Base-by-base conservation (phyloP, 1,140 invertebrate genomes). In the Dufourea novaeangliae region DNA sequence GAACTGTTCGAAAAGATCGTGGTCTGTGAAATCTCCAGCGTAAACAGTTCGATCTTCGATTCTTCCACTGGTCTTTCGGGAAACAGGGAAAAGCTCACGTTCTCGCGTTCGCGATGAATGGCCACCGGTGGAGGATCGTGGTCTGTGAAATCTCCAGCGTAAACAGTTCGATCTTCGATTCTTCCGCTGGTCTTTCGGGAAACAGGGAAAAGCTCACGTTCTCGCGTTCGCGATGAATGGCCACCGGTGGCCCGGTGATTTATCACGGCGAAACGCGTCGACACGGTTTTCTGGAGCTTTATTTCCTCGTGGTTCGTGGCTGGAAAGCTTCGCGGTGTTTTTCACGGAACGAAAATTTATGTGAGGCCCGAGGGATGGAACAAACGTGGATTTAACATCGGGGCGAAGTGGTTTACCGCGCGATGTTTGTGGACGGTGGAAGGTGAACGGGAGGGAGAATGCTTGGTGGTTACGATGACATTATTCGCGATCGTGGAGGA, bases 141-240 rank as follows among this genome's bases (percentile, higher is more conserved):
- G n/a, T n/a, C n/a, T n/a, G n/a, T n/a, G n/a, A n/a, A n/a, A n/a
- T n/a, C n/a, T n/a, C n/a, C n/a, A n/a, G n/a, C n/a, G n/a, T n/a
- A n/a, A n/a, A n/a, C n/a, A n/a, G n/a, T n/a, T n/a, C n/a, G n/a
- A n/a, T n/a, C n/a, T n/a, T n/a, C n/a, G n/a, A n/a, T n/a, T n/a
- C n/a, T n/a, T n/a, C n/a, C n/a, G n/a, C n/a, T n/a, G n/a, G n/a
- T n/a, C n/a, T n/a, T n/a, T n/a, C n/a, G n/a, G n/a, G 10, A 39
- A 22, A 44, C 39, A 41, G 27, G 11, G 27, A 34, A 46, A 46
- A 32, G 46, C n/a, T n/a, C n/a, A 27, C 27, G n/a, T 8, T 12
- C 37, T 41, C 32, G 34, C 39, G n/a, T 57, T 71, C 54, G n/a
- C 59, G 68, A 61, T n/a, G 68, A 71, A 71, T 34, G 37, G 56